Evolutionary conservation across 2,797 vertebrate species (phyloP).

Genomic region (Notolabrus celidotus): DNA sequence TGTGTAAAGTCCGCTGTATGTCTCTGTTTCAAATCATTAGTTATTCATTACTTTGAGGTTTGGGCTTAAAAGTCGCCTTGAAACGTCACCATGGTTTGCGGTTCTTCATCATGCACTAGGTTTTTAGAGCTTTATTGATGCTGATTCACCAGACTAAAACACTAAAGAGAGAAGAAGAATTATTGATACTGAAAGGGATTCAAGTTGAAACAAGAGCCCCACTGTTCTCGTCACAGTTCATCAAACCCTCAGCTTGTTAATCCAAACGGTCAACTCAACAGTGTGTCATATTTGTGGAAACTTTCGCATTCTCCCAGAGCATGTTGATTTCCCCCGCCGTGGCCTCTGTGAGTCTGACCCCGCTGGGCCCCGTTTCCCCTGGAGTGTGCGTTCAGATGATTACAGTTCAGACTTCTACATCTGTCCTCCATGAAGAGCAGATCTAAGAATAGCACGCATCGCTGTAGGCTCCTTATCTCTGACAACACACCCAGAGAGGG

Average conservation of each 20-base stretch:
- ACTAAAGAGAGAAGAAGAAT: not conserved
- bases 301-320: not conserved
- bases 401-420: conserved; percentile 30
- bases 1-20: not conserved
- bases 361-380: conserved; percentile 14
- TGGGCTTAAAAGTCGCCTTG: too few relatives aligned
- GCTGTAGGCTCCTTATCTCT: conserved; percentile 72
- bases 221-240: not conserved
- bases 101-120: not conserved
- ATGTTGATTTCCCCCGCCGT: not conserved
- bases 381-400: conserved; percentile 37
- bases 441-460: conserved; percentile 75
- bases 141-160: not conserved
- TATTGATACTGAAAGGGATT: not conserved
- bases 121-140: not conserved
- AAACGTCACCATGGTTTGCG: not conserved
- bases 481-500: conserved; percentile 57
- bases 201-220: not conserved
- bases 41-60: not conserved
- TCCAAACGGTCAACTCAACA: not conserved
- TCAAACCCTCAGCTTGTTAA: not conserved
- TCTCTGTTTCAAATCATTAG: not conserved
- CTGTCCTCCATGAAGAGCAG: conserved; percentile 50
- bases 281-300: conserved; percentile 1
- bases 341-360: conserved; percentile 33